These are phyloP conservation scores for Notocelia uddmanniana DNA, from an alignment of 2,888 invertebrate genomes.

Conservation along the genomic window DNA sequence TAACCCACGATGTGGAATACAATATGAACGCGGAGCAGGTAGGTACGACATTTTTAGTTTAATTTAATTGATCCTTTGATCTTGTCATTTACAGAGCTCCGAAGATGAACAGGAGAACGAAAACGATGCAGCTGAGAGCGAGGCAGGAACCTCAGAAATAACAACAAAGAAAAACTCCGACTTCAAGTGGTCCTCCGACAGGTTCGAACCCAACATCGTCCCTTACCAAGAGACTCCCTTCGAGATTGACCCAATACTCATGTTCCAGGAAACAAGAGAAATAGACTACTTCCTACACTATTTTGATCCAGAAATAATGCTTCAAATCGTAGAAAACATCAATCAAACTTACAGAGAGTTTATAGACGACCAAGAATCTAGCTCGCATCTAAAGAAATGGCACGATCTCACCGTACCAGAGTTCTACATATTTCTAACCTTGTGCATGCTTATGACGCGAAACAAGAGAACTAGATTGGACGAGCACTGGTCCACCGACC, in stretches of 20 bases:
- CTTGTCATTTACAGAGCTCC: constrained; percentile 33
- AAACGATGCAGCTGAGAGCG: not conserved
- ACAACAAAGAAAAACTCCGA: constrained; percentile 21
- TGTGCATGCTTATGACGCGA: constrained; percentile 45
- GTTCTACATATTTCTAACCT: constrained; percentile 41
- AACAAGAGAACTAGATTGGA: constrained; percentile 34
- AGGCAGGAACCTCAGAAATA: constrained; percentile 13
- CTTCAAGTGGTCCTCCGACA: constrained; percentile 35
- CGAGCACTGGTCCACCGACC: constrained; percentile 44
- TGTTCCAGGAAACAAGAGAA: constrained; percentile 27
- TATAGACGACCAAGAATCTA: constrained; percentile 57
- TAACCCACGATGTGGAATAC: no score
- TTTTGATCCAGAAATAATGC: constrained; percentile 25
- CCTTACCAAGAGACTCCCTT: constrained; percentile 19
- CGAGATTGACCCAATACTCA: constrained; percentile 33
- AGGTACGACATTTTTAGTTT: no score
- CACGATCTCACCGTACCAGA: constrained; percentile 37
- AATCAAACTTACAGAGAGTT: constrained; percentile 39
- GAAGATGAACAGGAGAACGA: constrained; percentile 39
- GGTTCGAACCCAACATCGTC: constrained; percentile 26
- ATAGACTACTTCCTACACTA: constrained; percentile 38
- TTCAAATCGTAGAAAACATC: constrained; percentile 30
- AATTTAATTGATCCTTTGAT: no score
- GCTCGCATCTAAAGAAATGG: constrained; percentile 66
- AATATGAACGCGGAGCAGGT: no score